Percentiles rank a stretch among this genome's conserved stretches.
phyloP scores from a whole-genome alignment of 2,113 vertebrate genomes.

The Sceloporus tristichus region DNA sequence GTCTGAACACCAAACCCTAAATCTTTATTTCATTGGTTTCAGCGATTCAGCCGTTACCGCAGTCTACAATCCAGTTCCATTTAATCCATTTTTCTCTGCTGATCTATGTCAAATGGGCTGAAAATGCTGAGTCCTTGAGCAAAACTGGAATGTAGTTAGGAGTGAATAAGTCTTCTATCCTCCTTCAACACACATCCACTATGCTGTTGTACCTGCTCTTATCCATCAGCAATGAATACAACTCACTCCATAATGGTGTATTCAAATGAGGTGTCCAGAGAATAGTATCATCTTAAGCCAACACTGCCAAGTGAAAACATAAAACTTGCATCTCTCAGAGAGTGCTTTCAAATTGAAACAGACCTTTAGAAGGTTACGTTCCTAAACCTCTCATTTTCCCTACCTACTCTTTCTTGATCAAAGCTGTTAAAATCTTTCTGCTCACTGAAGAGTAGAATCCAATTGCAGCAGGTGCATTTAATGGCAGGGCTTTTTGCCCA shows the following conservation, averaged over 20 bases:
- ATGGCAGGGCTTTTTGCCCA: neutral
- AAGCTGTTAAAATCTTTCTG: slow-evolving; percentile 16
- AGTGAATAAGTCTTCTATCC: neutral
- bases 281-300: neutral
- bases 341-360: neutral
- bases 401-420: neutral
- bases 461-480: neutral
- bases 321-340: neutral
- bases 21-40: neutral
- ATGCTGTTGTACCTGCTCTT: neutral
- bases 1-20: neutral
- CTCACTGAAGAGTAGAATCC: neutral
- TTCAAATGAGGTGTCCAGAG: neutral
- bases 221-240: neutral
- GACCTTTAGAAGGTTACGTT: too few relatives aligned
- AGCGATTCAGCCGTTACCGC: neutral
- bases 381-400: neutral
- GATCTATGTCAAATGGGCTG: neutral
- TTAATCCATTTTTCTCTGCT: neutral
- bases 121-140: neutral
- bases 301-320: neutral
- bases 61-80: neutral
- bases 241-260: neutral
- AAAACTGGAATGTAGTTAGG: neutral
- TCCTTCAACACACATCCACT: neutral